phyloP scores from a whole-genome alignment of 2,888 invertebrate species.

The Oscheius sp. region DNA sequence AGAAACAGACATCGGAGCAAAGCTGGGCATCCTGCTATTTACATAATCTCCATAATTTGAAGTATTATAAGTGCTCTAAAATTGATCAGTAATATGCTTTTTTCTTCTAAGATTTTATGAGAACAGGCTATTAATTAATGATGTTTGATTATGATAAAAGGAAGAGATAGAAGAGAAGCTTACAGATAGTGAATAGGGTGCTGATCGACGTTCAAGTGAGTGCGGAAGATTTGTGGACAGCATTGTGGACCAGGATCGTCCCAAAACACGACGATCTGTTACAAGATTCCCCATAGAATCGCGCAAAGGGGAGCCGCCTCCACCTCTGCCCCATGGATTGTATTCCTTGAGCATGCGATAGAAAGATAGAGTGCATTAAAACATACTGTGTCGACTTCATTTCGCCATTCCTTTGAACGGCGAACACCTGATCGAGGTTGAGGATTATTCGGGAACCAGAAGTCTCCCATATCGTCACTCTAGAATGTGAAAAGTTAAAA shows the following conservation, averaged over 20 bases:
- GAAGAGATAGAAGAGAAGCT: conserved; percentile 19
- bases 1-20: conserved; percentile 20
- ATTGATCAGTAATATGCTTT: too few species aligned
- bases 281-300: conserved; percentile 41
- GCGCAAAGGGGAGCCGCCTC: conserved; percentile 41
- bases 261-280: conserved; percentile 37
- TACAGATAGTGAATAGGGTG: conserved; percentile 22
- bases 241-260: conserved; percentile 32
- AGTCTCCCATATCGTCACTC: conserved; percentile 20
- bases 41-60: neutral
- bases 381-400: conserved; percentile 15
- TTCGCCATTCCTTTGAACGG: conserved; percentile 23
- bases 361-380: neutral
- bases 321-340: conserved; percentile 40
- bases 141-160: neutral
- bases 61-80: neutral
- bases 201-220: conserved; percentile 16
- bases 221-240: conserved; percentile 37
- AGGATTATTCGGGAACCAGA: conserved; percentile 25
- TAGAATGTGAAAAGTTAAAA: neutral
- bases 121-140: neutral
- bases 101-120: neutral
- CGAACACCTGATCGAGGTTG: conserved; percentile 28
- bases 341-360: too few species aligned
- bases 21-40: conserved; percentile 14